Evolutionary conservation across 2,113 vertebrate species (phyloP), one percentile per base, ranked within the genome.

Genomic region (Pogonocichla stellata): DNA sequence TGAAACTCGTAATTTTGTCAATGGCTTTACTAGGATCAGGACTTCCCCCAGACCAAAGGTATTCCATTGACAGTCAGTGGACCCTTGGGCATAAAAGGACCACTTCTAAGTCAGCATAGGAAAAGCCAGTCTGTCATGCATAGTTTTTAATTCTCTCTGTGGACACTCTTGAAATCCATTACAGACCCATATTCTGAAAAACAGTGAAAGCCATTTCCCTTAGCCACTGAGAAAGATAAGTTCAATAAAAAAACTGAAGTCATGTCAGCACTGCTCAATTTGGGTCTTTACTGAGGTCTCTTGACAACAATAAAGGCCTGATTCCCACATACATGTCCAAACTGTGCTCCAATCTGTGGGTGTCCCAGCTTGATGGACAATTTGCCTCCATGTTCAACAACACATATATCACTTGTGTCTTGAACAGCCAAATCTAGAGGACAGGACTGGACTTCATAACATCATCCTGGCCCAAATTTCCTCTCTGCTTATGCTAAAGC

Each of bases 191-290:
- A 80, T 43, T 69, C 53, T 88, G 65, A 82, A 91, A 71, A 89
- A 72, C 19, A 24, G 10, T 81, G 81, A 85, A 90, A 90, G 53
- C 19, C 36, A 31, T 51, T 91, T 91, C 73, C 73, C 22, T 67
- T 50, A 54, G 24, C 43, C 57, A 48, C 16, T 19, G 54, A 65
- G 62, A 85, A 89, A 73, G 25, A 5, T 50, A 72, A 43, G 79
- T 45, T 83, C 79, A 85, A 90, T 92, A 96, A 88, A 94, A 94
- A 83, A 47, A 2, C 40, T 69, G 50, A 91, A 85, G 43, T 62
- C 82, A 34, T 54, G 33, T 89, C 74, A 92, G 33, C 58, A 28
- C 29, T 50, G 61, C 54, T 87, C 34, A 34, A 10, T 86, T 78
- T 91, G 47, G 65, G 29, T 11, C 40, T 91, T 34, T 81, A 72